Evolutionary conservation across 2,113 vertebrate species (phyloP).

Genomic region (Pavo muticus): DNA sequence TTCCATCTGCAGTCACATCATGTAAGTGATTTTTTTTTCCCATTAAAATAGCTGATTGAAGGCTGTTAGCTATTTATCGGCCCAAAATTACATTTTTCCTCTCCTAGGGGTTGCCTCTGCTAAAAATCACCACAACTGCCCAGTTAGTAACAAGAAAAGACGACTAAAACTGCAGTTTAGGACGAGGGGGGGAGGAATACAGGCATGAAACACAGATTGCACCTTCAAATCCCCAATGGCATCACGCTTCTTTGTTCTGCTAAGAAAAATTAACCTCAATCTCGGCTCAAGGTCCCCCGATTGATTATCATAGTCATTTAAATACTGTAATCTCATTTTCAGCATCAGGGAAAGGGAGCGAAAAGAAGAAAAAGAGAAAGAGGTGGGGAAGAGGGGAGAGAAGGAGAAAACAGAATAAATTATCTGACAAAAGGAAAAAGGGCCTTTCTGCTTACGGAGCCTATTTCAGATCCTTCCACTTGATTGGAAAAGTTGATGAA

Average conservation of each 20-base stretch:
- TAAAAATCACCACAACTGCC: conserved; percentile 56
- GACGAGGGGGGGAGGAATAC: conserved; percentile 12
- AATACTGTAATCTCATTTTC: conserved; percentile 99
- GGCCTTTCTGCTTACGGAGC: conserved; percentile 79
- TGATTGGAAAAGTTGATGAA: conserved; percentile 99
- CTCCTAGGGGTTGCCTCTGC: conserved; percentile 53
- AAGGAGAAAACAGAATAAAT: conserved; percentile 82
- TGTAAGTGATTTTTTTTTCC: conserved; percentile 47
- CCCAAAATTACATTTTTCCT: conserved; percentile 71
- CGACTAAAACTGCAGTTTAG: conserved; percentile 74
- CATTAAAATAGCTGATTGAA: conserved; percentile 79
- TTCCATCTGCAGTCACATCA: conserved; percentile 44
- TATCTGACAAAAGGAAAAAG: conserved; percentile 83
- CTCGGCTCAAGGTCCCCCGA: conserved; percentile 83
- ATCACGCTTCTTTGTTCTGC: conserved; percentile 85
- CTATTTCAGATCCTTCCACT: conserved; percentile 95
- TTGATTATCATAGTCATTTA: conserved; percentile 99
- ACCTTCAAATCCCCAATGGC: conserved; percentile 74
- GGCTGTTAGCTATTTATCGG: conserved; percentile 72
- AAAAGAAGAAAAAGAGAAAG: conserved; percentile 80
- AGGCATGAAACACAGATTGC: conserved; percentile 78
- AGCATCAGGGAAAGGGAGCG: conserved; percentile 88
- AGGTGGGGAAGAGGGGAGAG: conserved; percentile 65
- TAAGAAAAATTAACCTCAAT: conserved; percentile 89
- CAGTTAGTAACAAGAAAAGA: conserved; percentile 77